Evolutionary conservation across 2,113 vertebrate species (phyloP).

Genomic region (Phrynocephalus versicolor): DNA sequence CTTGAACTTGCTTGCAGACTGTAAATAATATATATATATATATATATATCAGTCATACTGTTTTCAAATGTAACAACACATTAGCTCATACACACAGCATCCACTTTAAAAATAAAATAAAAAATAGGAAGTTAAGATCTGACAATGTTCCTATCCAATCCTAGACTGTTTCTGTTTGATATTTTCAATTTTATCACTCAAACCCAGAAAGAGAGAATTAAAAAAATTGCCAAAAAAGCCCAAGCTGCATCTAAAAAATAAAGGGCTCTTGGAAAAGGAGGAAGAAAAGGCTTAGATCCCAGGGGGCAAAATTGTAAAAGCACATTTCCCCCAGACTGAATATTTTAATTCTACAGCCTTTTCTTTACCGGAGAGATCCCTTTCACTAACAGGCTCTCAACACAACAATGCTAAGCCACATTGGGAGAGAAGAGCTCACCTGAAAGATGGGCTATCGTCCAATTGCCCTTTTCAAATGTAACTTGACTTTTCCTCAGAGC

Average conservation of each 20-base stretch:
- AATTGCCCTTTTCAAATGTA: slow-evolving; percentile 14
- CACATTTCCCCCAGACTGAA: slow-evolving; percentile 17
- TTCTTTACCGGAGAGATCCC: slow-evolving; percentile 17
- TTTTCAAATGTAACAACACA: slow-evolving; percentile 38
- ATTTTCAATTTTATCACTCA: slow-evolving; percentile 31
- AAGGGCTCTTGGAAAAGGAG: slow-evolving; percentile 24
- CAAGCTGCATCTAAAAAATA: slow-evolving; percentile 30
- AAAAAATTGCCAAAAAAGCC: slow-evolving; percentile 45
- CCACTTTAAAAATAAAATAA: slow-evolving; percentile 37
- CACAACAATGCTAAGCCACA: neutral
- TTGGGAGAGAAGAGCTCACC: slow-evolving; percentile 22
- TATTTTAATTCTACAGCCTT: slow-evolving; percentile 5
- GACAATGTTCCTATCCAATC: slow-evolving; percentile 47
- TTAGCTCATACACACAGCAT: slow-evolving; percentile 9
- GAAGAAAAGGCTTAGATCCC: slow-evolving; percentile 21
- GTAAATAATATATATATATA: slow-evolving; percentile 62
- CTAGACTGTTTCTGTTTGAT: slow-evolving; percentile 30
- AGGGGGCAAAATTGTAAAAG: neutral
- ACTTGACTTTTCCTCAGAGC: slow-evolving; percentile 23
- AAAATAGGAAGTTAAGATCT: slow-evolving; percentile 32
- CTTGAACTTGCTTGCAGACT: slow-evolving; percentile 50
- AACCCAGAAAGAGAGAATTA: slow-evolving; percentile 47
- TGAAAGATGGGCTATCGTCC: slow-evolving; percentile 18
- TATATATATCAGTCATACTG: slow-evolving; percentile 63
- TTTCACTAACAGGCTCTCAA: neutral